Base-by-base conservation (phyloP, 2,888 invertebrate genomes). In the Anagyrus pseudococci region DNA sequence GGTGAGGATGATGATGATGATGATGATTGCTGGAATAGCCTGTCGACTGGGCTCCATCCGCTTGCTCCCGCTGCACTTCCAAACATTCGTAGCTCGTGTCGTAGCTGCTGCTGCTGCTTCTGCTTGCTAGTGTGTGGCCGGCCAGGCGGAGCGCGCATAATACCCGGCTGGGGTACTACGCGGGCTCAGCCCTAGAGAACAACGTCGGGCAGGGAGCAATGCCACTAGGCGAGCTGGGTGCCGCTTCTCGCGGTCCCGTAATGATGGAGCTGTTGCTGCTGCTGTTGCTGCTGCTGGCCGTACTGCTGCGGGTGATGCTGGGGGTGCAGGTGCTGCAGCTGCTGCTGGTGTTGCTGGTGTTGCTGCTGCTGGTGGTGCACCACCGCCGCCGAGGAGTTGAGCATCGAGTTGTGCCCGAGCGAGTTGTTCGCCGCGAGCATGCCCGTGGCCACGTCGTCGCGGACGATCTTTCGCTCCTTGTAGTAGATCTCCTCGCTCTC, bases 401-500 rank as follows among this genome's bases (percentile, higher is more conserved):
- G 6, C 43, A 17, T 41, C 20, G 20, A n/a, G 40, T 26, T 17
- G 26, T 22, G 29, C 17, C 20, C 29, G 23, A 23, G 17, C 10
- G 26, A 22, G 22, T 2, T 43, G 25, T 41, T 44, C 22, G 15
- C 20, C 10, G 25, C 26, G 20, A 25, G 15, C 13, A 20, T 44
- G 15, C 79, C 79, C 7, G 78, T 74, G 53, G 73, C 84, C 44
- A 80, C 75, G 73, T 85, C 83, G 69, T 87, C 86, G 71, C 87
- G 86, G 62, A 87, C 87, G 72, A 96, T 95, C 86, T 96, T 96
- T 80, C 96, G 91, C 84, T 98, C 97, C 85, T 97, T 96, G 86
- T 95, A 96, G 84, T 96, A 94, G 77, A 98, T 93, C 84, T 98
- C 97, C 84, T 98, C 97, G 75, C 94, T 95, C 83, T 98, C 97